A percentile compares a stretch with the other conserved stretches of the same genome.
phyloP scores from a whole-genome alignment of 2,888 invertebrate genomes.

The Acanthopleura granulata region DNA sequence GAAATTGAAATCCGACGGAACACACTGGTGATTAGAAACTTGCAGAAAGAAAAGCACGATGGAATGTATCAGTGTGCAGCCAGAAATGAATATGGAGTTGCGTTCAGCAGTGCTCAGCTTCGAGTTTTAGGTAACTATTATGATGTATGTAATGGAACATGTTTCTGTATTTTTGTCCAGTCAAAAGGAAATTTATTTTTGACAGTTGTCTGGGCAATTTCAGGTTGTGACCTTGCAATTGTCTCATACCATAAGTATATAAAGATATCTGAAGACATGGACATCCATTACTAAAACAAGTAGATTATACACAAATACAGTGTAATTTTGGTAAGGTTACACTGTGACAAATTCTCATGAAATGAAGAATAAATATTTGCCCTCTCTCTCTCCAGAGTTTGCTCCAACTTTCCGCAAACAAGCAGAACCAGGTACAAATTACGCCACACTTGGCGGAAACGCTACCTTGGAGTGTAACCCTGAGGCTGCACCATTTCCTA shows the following conservation, averaged over 20 bases:
- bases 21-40: constrained; percentile 44
- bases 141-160: neutral
- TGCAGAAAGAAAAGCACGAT: constrained; percentile 75
- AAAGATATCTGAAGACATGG: too few species aligned
- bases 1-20: constrained; percentile 39
- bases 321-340: too few species aligned
- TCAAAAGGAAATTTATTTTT: neutral
- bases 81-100: constrained; percentile 86
- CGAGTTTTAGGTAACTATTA: constrained; percentile 81
- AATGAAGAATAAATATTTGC: too few species aligned
- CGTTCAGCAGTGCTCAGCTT: constrained; percentile 89
- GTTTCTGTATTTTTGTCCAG: neutral
- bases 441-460: constrained; percentile 93
- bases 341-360: too few species aligned
- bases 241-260: too few species aligned
- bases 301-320: too few species aligned
- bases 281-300: too few species aligned
- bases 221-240: too few species aligned
- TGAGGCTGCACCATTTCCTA: constrained; percentile 85
- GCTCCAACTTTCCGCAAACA: constrained; percentile 91
- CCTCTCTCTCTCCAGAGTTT: constrained; percentile 53
- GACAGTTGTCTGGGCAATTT: neutral
- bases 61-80: constrained; percentile 97
- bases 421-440: constrained; percentile 90
- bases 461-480: constrained; percentile 92